These are phyloP conservation scores for Mamestra brassicae DNA, from an alignment of 2,888 invertebrate species.

Conservation along the genomic window DNA sequence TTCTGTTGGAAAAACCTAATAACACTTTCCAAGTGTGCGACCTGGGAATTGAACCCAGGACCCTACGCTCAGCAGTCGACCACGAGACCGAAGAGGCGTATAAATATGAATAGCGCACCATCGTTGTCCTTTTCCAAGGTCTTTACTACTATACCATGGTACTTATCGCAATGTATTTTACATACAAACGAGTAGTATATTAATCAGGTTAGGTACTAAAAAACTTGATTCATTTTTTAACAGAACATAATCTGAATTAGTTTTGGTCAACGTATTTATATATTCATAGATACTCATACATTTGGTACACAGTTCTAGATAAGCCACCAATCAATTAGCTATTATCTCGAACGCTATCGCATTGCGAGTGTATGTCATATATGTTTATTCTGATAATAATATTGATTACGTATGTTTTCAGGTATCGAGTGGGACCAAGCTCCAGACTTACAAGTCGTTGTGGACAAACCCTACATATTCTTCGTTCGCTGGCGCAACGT, in stretches of 20 bases:
- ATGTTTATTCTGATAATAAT: conserved; percentile 26
- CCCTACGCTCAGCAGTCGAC: too few species aligned
- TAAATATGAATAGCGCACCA: too few species aligned
- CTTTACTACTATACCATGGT: too few species aligned
- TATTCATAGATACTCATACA: not conserved
- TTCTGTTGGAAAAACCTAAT: too few species aligned
- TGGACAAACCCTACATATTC: conserved; percentile 84
- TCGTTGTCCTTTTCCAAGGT: too few species aligned
- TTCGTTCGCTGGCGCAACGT: conserved; percentile 85
- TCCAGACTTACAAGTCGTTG: conserved; percentile 77
- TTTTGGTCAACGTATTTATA: conserved; percentile 33
- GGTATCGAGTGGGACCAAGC: conserved; percentile 86
- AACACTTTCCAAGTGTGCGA: too few species aligned
- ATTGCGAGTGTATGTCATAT: conserved; percentile 5
- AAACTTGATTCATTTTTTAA: conserved; percentile 3
- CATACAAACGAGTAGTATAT: too few species aligned
- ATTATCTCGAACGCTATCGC: conserved; percentile 49
- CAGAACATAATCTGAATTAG: conserved; percentile 19
- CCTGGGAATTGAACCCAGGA: too few species aligned
- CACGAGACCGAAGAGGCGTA: too few species aligned
- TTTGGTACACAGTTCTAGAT: conserved; percentile 18
- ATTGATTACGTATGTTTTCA: conserved; percentile 67
- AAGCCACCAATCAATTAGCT: conserved; percentile 41
- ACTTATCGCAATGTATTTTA: too few species aligned
- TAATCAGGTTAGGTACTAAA: not conserved